Conservation (phyloP, 2,888 invertebrate genomes). For the Brachyptera putata region DNA sequence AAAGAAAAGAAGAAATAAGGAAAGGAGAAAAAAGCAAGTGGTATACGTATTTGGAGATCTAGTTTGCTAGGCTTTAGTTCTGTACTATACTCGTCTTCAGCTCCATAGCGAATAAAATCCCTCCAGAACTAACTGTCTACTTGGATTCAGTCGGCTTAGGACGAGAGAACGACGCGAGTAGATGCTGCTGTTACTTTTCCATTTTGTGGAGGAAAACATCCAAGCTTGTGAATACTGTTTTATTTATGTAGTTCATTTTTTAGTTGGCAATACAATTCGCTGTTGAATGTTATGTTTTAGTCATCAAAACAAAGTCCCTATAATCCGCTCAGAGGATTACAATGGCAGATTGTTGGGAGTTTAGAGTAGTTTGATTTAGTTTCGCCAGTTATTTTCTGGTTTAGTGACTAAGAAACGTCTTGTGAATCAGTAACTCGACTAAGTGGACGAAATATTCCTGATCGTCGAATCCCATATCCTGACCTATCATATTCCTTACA, state of each 20-base stretch:
- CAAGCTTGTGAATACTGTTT: conserved; percentile 14
- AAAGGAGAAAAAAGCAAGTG: neutral
- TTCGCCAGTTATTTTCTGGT: neutral
- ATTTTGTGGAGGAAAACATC: conserved; percentile 10
- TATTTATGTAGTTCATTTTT: conserved; percentile 19
- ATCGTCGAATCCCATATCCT: neutral
- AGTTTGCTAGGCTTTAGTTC: conserved; percentile 17
- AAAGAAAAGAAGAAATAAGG: neutral
- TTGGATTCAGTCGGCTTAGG: conserved; percentile 17
- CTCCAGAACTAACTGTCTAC: conserved; percentile 14
- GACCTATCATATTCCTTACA: neutral
- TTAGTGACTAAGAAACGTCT: neutral
- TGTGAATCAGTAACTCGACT: neutral
- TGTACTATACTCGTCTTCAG: conserved; percentile 4
- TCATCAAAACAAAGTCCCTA: conserved; percentile 3
- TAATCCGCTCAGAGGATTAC: conserved; percentile 18
- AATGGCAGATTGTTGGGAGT: conserved; percentile 14
- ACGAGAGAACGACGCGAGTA: neutral
- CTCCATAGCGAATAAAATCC: conserved; percentile 18
- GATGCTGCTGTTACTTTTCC: conserved; percentile 10
- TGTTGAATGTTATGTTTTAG: conserved; percentile 17
- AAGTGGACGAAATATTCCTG: too few relatives aligned
- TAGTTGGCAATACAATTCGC: conserved; percentile 14
- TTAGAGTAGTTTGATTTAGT: conserved; percentile 4
- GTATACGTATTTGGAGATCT: conserved; percentile 1